Evolutionary conservation across 2,888 invertebrate genomes (phyloP).

Genomic region (Diarsia mendica): DNA sequence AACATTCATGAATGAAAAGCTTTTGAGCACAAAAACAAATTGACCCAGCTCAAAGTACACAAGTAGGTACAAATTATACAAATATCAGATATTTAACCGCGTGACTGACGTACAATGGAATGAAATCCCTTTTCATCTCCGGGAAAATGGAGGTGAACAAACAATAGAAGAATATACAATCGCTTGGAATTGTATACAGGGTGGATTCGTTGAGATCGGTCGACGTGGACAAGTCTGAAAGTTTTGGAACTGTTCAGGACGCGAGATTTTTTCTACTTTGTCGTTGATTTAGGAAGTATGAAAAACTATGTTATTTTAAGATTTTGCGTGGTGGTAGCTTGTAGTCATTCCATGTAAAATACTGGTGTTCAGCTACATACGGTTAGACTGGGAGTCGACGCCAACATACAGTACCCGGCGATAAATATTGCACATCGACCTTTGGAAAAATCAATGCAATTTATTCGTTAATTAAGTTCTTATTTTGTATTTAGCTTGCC

Average conservation of each 20-base stretch:
- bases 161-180: slow-evolving; percentile 47
- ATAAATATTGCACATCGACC: no score
- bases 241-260: background rate
- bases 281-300: no score
- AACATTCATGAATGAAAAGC: slow-evolving; percentile 19
- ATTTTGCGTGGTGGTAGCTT: background rate
- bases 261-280: background rate
- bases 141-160: slow-evolving; percentile 25
- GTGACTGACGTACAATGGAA: slow-evolving; percentile 44
- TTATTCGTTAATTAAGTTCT: no score
- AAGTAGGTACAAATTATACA: slow-evolving; percentile 30
- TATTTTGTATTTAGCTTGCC: no score
- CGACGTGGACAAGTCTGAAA: background rate
- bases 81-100: slow-evolving; percentile 12
- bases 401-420: no score
- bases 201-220: slow-evolving; percentile 2
- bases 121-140: slow-evolving; percentile 33
- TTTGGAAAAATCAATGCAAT: no score
- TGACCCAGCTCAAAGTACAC: slow-evolving; percentile 12
- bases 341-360: background rate
- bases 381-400: background rate
- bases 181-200: slow-evolving; percentile 13
- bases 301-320: background rate
- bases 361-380: background rate
- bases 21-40: slow-evolving; percentile 8